These are phyloP conservation scores for Drosophila rufa DNA, from an alignment of 1,140 invertebrate genomes.

Conservation along the genomic window DNA sequence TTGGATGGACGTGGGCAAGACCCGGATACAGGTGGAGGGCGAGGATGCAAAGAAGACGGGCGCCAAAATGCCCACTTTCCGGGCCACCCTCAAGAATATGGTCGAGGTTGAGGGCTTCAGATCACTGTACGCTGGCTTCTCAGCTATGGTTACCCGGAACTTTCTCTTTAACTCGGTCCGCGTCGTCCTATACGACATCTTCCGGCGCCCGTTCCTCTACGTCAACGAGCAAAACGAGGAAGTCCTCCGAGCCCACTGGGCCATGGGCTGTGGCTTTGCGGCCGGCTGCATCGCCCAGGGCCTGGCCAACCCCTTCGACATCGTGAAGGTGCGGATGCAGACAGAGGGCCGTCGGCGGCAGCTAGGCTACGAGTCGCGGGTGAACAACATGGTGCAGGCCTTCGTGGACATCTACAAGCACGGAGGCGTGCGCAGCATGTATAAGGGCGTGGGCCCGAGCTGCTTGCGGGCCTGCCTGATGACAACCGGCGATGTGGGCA, in stretches of 20 bases:
- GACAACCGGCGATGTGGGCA: constrained; percentile 63
- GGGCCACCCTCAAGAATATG: constrained; percentile 26
- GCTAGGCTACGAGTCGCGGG: constrained; percentile 30
- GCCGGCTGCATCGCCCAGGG: constrained; percentile 60
- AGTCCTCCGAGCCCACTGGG: neutral
- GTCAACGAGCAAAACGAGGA: constrained; percentile 11
- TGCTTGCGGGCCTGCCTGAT: constrained; percentile 58
- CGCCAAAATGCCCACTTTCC: constrained; percentile 5
- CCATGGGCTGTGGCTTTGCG: constrained; percentile 22
- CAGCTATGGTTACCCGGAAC: constrained; percentile 46
- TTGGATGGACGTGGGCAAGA: constrained; percentile 58
- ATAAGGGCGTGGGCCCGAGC: constrained; percentile 41
- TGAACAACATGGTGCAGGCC: constrained; percentile 1
- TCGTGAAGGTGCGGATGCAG: constrained; percentile 63
- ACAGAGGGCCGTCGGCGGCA: constrained; percentile 30
- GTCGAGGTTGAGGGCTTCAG: constrained; percentile 3
- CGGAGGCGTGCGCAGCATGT: constrained; percentile 35
- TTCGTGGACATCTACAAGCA: constrained; percentile 31
- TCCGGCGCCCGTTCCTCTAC: constrained; percentile 38
- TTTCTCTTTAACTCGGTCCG: constrained; percentile 59
- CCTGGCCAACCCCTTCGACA: constrained; percentile 58
- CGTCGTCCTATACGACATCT: constrained; percentile 53
- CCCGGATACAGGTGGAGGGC: constrained; percentile 55
- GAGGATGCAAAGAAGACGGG: constrained; percentile 33
- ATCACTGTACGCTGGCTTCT: constrained; percentile 46